Base-by-base conservation (phyloP, 1,140 invertebrate genomes). In the Polypedilum pembai region DNA sequence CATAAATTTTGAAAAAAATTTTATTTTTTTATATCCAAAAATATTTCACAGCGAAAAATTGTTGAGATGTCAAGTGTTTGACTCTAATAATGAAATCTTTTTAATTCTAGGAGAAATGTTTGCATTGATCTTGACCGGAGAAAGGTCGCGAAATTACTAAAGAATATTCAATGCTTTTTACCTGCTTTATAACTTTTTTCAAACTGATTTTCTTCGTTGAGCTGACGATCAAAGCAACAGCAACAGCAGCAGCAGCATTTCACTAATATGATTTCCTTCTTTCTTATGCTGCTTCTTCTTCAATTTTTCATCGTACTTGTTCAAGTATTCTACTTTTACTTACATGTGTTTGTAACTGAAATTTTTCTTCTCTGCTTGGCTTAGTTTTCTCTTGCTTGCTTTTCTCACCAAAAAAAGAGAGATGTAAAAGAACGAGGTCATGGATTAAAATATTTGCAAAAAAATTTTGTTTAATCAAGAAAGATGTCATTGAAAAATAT, bases 131-230 rank as follows among this genome's bases (percentile, higher is more conserved):
- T 69, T 69, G 65, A 69, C 65, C 65, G 65, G 17, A n/a, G 65
- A 8, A 18, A 69, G 65, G 65, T 69, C 65, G 65, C 65, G 65
- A 69, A 69, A 69, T 20, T 8, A 69, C 65, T 69, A 69, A 20
- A 69, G 65, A 69, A 69, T 69, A 69, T 69, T 69, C 17, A 69
- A 69, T 69, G 65, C 65, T 69, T 20, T n/a, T 69, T 20, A 69
- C 17, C 18, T 69, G 65, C 18, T 69, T 69, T 69, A 69, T 69
- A 69, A 69, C 65, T 69, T 69, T 69, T 18, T 21, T 12, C 18
- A 69, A 18, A 56, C 45, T 56, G 45, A 56, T 56, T n/a, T 56
- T 69, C 65, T 21, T 33, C 10, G 7, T 69, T 4, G 65, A 69
- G 17, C 65, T 69, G 65, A 69, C 65, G 65, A 69, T 69, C n/a